Percentiles rank a stretch among this genome's conserved stretches.
Conservation (phyloP, 2,888 invertebrate species). For the Subacronicta megacephala region DNA sequence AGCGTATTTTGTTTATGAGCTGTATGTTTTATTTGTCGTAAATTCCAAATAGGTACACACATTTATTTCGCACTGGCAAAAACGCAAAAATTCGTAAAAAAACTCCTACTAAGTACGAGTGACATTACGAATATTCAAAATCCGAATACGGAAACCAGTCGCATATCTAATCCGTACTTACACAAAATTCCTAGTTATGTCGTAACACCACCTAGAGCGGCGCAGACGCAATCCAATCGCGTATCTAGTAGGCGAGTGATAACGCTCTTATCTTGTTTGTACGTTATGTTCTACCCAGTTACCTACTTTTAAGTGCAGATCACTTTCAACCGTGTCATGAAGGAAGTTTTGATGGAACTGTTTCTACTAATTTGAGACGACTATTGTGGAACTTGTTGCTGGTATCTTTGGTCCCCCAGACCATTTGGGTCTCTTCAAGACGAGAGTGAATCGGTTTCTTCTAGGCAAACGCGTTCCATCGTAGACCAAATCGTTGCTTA, state of each 20-base stretch:
- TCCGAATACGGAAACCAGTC: slow-evolving; percentile 34
- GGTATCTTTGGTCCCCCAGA: too few relatives aligned
- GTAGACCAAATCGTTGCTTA: too few relatives aligned
- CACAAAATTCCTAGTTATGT: slow-evolving; percentile 43
- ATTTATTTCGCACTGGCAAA: not conserved
- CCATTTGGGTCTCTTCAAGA: too few relatives aligned
- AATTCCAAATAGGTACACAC: too few relatives aligned
- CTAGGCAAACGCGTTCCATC: too few relatives aligned
- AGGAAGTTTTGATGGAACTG: not conserved
- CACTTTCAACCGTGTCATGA: slow-evolving; percentile 35
- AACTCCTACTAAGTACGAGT: not conserved
- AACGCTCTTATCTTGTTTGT: slow-evolving; percentile 47
- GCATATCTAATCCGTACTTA: slow-evolving; percentile 12
- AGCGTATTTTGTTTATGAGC: too few relatives aligned
- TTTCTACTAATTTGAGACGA: too few relatives aligned
- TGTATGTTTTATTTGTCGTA: too few relatives aligned
- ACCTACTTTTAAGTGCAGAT: slow-evolving; percentile 42
- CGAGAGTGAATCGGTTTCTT: too few relatives aligned
- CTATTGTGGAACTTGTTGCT: not conserved
- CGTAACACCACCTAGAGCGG: slow-evolving; percentile 24
- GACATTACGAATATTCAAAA: slow-evolving; percentile 3
- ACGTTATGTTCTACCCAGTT: slow-evolving; percentile 42
- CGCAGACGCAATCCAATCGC: slow-evolving; percentile 44
- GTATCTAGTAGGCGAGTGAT: slow-evolving; percentile 40
- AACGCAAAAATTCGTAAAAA: not conserved